A percentile compares a stretch with the other conserved stretches of the same genome.
Evolutionary conservation across 2,113 vertebrate genomes (phyloP).

Genomic region (Aptenodytes patagonicus): DNA sequence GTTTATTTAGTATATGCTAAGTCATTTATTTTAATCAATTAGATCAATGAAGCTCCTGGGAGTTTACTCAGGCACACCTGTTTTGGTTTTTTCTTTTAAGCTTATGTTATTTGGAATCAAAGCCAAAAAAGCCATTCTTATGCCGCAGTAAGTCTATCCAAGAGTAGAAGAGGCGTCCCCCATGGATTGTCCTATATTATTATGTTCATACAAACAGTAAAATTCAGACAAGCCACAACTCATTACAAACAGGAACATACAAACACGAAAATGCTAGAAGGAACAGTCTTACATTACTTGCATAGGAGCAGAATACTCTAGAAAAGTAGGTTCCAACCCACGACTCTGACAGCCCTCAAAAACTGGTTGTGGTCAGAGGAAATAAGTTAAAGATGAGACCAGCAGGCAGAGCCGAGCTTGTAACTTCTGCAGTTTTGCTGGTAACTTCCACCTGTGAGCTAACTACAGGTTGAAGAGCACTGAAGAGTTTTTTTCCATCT

Average conservation of each 20-base stretch:
- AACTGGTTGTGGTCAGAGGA: background rate
- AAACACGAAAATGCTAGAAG: background rate
- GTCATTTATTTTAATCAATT: slow-evolving; percentile 49
- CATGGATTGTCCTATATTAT: background rate
- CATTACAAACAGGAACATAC: background rate
- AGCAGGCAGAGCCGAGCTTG: background rate
- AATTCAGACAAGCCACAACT: slow-evolving; percentile 40
- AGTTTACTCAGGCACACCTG: slow-evolving; percentile 50
- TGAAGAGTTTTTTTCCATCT: background rate
- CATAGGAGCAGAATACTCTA: background rate
- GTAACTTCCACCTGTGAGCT: background rate
- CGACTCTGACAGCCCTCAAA: background rate
- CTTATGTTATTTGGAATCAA: background rate
- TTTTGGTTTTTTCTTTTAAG: slow-evolving; percentile 11
- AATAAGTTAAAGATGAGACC: background rate
- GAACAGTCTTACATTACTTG: background rate
- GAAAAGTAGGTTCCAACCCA: background rate
- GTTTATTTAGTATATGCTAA: slow-evolving; percentile 35
- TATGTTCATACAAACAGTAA: background rate
- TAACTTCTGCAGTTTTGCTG: background rate
- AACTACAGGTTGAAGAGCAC: background rate
- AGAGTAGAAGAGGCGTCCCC: background rate
- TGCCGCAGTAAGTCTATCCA: background rate
- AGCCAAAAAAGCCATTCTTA: slow-evolving; percentile 15
- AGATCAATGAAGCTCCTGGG: slow-evolving; percentile 19